A percentile compares a stretch with the other conserved stretches of the same genome.
phyloP scores from a whole-genome alignment of 2,888 invertebrate genomes.

The Agapostemon virescens region DNA sequence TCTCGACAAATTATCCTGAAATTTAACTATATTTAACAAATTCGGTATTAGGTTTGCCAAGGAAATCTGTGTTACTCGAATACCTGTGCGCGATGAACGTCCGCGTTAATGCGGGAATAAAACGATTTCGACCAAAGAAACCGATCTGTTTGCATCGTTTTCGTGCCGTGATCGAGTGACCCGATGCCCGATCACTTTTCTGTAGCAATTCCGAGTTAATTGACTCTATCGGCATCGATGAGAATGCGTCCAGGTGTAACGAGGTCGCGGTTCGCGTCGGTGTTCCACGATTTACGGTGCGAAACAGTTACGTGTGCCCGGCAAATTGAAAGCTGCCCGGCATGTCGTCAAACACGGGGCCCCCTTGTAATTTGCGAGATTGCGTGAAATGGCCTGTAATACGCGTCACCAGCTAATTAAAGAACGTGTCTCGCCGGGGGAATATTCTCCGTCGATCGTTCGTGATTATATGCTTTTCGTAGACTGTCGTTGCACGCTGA shows the following conservation, averaged over 20 bases:
- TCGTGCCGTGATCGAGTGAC: neutral
- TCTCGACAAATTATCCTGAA: no score
- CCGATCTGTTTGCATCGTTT: neutral
- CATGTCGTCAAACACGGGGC: conserved; percentile 5
- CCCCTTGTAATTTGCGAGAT: conserved; percentile 30
- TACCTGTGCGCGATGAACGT: neutral
- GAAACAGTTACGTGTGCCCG: neutral
- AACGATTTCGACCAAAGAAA: neutral
- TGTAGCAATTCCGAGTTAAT: conserved; percentile 15
- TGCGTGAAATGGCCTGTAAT: neutral
- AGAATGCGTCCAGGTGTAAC: neutral
- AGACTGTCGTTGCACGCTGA: neutral
- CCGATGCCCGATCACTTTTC: neutral
- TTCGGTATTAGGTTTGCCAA: no score
- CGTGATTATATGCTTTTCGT: neutral
- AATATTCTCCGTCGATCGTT: neutral
- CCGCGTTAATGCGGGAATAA: neutral
- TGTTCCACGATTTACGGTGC: conserved; percentile 3
- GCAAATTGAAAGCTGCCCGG: conserved; percentile 19
- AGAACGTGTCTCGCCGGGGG: conserved; percentile 12
- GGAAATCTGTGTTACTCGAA: neutral
- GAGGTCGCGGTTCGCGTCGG: neutral
- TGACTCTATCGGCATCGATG: neutral
- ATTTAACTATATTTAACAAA: no score
- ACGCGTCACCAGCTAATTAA: conserved; percentile 29